Evolutionary conservation across 2,113 vertebrate species (phyloP).

Genomic region (Cyanocitta stelleri): DNA sequence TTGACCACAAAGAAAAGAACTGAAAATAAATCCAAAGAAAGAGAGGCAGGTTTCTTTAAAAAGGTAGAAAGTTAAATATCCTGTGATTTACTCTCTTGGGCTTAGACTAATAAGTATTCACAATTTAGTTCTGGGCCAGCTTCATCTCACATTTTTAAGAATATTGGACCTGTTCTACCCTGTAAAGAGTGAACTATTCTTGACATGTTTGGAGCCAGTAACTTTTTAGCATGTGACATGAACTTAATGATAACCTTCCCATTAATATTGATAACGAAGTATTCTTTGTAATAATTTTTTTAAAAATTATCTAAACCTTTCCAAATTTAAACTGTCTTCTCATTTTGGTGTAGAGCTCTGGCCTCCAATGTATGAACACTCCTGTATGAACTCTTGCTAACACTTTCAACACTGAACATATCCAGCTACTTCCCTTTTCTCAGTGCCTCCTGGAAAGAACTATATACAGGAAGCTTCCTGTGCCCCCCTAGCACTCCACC

Average conservation of each 20-base stretch:
- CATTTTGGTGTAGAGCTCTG: not conserved
- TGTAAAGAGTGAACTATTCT: not conserved
- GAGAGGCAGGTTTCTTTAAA: not conserved
- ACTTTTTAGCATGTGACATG: not conserved
- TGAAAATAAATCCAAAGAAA: not conserved
- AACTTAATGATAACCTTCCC: not conserved
- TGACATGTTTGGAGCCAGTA: not conserved
- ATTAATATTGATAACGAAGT: not conserved
- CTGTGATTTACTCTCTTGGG: not conserved
- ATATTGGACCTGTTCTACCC: not conserved
- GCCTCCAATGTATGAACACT: not conserved
- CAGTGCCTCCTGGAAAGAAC: not conserved
- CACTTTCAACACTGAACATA: not conserved
- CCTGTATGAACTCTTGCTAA: not conserved
- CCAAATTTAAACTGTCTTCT: not conserved
- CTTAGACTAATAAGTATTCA: not conserved
- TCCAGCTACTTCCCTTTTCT: not conserved
- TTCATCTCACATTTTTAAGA: not conserved
- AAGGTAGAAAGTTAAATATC: not conserved
- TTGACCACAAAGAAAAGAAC: not conserved
- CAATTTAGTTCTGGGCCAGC: not conserved
- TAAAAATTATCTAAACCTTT: not conserved
- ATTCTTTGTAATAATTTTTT: not conserved
- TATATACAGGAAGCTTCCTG: not conserved
- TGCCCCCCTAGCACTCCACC: not conserved